phyloP scores from a whole-genome alignment of 1,140 invertebrate species.

The Lamellibrachia luymesi region DNA sequence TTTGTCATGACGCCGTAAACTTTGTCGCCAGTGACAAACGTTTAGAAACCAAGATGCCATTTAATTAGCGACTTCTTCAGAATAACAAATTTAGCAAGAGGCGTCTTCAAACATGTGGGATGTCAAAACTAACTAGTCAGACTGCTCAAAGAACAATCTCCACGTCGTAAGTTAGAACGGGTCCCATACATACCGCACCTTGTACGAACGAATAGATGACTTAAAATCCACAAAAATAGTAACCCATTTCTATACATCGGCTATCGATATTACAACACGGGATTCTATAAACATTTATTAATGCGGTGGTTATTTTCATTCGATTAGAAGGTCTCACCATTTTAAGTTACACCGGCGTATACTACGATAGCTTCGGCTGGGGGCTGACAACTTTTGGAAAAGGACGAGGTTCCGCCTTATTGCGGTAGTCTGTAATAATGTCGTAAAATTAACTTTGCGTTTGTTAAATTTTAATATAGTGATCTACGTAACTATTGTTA shows the following conservation, averaged over 20 bases:
- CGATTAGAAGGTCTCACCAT: neutral
- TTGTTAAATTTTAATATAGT: neutral
- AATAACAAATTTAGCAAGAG: neutral
- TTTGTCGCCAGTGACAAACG: too few species aligned
- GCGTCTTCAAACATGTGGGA: neutral
- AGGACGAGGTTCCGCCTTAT: neutral
- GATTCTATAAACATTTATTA: neutral
- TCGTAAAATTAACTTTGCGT: neutral
- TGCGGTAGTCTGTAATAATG: neutral
- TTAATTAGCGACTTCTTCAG: neutral
- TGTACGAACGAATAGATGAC: neutral
- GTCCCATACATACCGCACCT: neutral
- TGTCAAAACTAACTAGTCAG: neutral
- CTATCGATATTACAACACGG: neutral
- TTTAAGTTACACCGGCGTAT: neutral
- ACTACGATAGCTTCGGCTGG: neutral
- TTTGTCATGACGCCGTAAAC: too few species aligned
- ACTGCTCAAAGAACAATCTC: neutral
- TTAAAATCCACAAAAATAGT: neutral
- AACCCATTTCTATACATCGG: neutral
- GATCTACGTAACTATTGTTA: neutral
- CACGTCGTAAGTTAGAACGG: neutral
- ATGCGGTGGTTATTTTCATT: neutral
- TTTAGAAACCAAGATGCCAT: neutral
- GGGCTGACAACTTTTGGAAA: neutral